These are phyloP conservation scores for Pomacea canaliculata DNA, from an alignment of 2,888 invertebrate genomes.

Conservation along the genomic window DNA sequence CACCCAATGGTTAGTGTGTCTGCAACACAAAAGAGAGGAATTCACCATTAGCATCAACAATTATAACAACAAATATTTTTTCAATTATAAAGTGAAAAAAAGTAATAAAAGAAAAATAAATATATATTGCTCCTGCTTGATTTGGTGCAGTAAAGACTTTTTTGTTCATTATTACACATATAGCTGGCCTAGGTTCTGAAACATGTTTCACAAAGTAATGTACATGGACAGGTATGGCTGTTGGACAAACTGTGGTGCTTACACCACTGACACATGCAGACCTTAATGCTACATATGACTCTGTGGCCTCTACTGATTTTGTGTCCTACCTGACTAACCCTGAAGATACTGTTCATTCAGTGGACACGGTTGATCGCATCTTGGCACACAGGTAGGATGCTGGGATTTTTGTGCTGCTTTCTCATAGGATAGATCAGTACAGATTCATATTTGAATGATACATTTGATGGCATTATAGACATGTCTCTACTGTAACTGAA, in stretches of 20 bases:
- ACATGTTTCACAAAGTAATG: not conserved
- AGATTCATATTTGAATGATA: no score
- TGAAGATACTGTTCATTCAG: constrained; percentile 24
- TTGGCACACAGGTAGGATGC: constrained; percentile 37
- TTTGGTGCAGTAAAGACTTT: no score
- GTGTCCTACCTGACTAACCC: constrained; percentile 48
- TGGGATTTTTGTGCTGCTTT: not conserved
- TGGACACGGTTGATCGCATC: constrained; percentile 39
- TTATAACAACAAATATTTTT: no score
- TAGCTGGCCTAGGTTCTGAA: no score
- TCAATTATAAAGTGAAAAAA: no score
- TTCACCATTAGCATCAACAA: no score
- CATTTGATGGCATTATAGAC: no score
- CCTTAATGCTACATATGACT: constrained; percentile 39
- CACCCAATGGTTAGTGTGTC: not conserved
- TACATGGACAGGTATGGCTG: constrained; percentile 35
- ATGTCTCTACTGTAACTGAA: no score
- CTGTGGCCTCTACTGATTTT: constrained; percentile 45
- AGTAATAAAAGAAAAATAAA: no score
- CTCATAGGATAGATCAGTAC: not conserved
- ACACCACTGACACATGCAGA: constrained; percentile 34
- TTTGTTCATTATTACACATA: no score
- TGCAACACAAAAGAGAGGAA: no score
- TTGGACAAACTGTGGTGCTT: constrained; percentile 42
- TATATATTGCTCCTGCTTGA: no score